Evolutionary conservation across 2,113 vertebrate genomes (phyloP).

Genomic region (Microcebus ravelobensis): DNA sequence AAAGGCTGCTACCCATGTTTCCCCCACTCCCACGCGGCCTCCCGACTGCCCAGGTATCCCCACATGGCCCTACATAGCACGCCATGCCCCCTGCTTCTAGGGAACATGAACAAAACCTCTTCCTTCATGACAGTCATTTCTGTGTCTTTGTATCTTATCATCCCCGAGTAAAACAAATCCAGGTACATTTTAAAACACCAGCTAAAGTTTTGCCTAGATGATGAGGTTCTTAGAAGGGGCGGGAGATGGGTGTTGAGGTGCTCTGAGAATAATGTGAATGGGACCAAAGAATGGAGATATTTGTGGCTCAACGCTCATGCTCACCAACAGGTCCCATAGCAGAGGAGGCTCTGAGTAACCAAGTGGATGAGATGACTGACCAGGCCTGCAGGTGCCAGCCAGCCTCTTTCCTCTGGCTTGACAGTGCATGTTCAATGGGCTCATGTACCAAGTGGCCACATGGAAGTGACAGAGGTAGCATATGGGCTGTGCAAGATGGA

Average conservation of each 20-base stretch:
- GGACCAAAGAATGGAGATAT: not conserved
- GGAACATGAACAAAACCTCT: not conserved
- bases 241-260: not conserved
- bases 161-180: not conserved
- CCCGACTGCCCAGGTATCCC: not conserved
- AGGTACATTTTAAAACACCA: not conserved
- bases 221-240: not conserved
- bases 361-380: not conserved
- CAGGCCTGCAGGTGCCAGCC: not conserved
- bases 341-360: not conserved
- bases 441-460: not conserved
- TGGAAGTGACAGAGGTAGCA: not conserved
- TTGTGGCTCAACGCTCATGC: not conserved
- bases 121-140: not conserved
- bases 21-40: not conserved
- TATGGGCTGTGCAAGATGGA: not conserved
- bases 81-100: not conserved
- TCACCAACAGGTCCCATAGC: not conserved
- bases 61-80: rapidly evolving
- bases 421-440: not conserved
- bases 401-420: not conserved
- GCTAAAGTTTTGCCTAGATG: not conserved
- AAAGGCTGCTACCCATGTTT: not conserved
- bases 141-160: not conserved
- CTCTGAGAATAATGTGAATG: not conserved